Conservation (phyloP, 2,888 invertebrate species). For the Drosophila austrosaltans region DNA sequence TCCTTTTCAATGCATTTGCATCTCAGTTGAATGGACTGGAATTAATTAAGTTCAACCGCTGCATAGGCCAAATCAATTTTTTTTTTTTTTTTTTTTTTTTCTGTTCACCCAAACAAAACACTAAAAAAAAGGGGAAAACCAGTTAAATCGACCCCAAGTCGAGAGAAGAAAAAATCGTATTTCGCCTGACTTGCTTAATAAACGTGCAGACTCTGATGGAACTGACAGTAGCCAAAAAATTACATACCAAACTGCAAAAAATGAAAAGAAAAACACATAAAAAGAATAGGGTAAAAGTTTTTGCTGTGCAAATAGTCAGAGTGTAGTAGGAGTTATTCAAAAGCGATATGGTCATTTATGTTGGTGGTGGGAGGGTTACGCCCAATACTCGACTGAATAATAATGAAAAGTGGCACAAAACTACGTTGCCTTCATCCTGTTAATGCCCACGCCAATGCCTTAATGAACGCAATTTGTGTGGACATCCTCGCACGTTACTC, state of each 20-base stretch:
- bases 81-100: background rate
- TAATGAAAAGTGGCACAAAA: slow-evolving; percentile 8
- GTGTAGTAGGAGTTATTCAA: background rate
- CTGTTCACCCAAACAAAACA: background rate
- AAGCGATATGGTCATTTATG: too few species aligned
- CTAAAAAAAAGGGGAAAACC: too few species aligned
- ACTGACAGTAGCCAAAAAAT: background rate
- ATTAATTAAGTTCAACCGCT: slow-evolving; percentile 2
- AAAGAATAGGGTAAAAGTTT: background rate
- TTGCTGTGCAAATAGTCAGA: background rate
- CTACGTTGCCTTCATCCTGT: background rate
- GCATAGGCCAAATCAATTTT: slow-evolving; percentile 8
- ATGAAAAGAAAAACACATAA: background rate
- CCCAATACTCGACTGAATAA: background rate
- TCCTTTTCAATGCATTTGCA: slow-evolving; percentile 7
- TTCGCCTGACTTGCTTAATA: slow-evolving; percentile 9
- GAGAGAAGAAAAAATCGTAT: background rate
- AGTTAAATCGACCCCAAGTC: background rate
- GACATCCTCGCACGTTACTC: slow-evolving; percentile 5
- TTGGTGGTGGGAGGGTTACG: too few species aligned
- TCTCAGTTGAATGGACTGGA: slow-evolving; percentile 5
- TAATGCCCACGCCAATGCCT: slow-evolving; percentile 5
- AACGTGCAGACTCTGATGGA: slow-evolving; percentile 1
- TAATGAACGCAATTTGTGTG: slow-evolving; percentile 63
- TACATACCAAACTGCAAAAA: slow-evolving; percentile 1